phyloP scores from a whole-genome alignment of 1,140 invertebrate genomes.

The Brachionus manjavacas region DNA sequence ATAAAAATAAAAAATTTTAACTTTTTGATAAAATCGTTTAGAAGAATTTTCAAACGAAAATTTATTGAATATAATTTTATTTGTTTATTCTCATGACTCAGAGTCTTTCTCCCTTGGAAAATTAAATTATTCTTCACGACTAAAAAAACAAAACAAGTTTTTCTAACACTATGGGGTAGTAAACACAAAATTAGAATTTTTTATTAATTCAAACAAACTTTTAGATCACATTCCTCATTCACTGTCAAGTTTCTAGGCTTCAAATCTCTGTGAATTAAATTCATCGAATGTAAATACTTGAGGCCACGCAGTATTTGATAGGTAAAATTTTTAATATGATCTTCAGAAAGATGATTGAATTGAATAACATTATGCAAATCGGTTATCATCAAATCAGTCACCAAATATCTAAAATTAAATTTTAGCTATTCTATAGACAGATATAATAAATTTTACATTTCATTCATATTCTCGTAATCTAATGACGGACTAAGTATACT shows the following conservation, averaged over 20 bases:
- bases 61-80: no score
- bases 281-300: conserved; percentile 96
- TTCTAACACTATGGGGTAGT: conserved; percentile 1
- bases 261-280: conserved; percentile 95
- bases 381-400: conserved; percentile 95
- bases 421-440: conserved; percentile 79
- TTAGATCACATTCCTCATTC: conserved; percentile 97
- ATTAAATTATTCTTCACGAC: no score
- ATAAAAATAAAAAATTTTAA: no score
- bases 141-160: neutral
- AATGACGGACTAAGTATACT: conserved; percentile 80
- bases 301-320: conserved; percentile 95
- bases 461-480: conserved; percentile 73
- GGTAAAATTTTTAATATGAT: conserved; percentile 96
- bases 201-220: conserved; percentile 56
- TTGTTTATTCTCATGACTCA: no score
- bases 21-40: no score
- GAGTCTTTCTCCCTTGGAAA: no score
- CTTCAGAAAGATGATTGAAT: conserved; percentile 90
- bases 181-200: no score
- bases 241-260: conserved; percentile 98
- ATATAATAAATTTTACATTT: conserved; percentile 65
- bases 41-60: no score
- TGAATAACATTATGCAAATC: conserved; percentile 96
- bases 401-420: conserved; percentile 78